These are phyloP conservation scores for Cheilosia vulpina DNA, from an alignment of 2,888 invertebrate genomes.

Conservation along the genomic window DNA sequence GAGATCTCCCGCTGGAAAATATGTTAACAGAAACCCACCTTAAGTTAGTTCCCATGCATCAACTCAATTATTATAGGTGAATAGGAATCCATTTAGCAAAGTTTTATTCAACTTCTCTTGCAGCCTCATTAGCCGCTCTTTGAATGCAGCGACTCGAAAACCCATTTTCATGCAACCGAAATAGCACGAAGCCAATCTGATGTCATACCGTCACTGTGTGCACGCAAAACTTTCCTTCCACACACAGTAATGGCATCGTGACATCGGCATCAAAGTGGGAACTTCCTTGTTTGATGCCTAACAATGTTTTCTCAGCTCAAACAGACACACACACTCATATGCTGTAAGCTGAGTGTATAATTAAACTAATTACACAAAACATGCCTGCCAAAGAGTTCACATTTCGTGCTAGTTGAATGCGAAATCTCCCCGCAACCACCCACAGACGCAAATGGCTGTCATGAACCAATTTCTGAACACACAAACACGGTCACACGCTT, in stretches of 20 bases:
- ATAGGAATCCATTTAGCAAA: constrained; percentile 15
- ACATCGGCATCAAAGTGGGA: constrained; percentile 49
- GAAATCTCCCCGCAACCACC: constrained; percentile 3
- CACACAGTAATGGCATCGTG: constrained; percentile 48
- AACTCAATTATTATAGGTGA: constrained; percentile 16
- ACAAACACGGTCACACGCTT: not conserved
- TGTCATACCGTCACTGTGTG: not conserved
- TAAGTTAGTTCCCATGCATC: not conserved
- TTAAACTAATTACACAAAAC: constrained; percentile 65
- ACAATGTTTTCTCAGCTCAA: constrained; percentile 44
- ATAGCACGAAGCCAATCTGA: constrained; percentile 11
- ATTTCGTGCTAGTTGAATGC: constrained; percentile 56
- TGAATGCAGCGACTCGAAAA: constrained; percentile 17
- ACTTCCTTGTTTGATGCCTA: constrained; percentile 57
- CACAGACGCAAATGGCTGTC: not conserved
- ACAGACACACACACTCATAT: not conserved
- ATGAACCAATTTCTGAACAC: not conserved
- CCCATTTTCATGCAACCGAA: constrained; percentile 31
- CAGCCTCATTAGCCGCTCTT: constrained; percentile 27
- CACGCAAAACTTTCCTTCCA: constrained; percentile 45
- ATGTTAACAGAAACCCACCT: no score
- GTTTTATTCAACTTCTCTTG: constrained; percentile 16
- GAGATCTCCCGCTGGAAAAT: no score
- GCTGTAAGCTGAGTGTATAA: constrained; percentile 40
- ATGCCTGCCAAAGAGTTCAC: constrained; percentile 51